Evolutionary conservation across 2,113 vertebrate species (phyloP), one percentile per base, ranked within the genome.

Genomic region (Jacana jacana): DNA sequence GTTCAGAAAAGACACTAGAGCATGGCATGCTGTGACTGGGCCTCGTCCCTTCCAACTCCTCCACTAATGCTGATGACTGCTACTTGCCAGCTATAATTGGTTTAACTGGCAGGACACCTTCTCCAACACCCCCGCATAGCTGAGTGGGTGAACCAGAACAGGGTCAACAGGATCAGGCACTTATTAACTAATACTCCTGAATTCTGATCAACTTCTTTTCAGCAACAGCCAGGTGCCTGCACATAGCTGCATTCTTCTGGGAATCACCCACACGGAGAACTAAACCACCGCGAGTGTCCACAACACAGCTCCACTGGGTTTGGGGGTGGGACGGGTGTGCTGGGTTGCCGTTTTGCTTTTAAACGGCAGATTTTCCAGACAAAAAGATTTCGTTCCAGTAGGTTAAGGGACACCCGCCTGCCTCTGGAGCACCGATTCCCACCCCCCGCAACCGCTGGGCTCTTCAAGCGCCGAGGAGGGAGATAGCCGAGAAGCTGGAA

Each of bases 131-230:
- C 93, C 93, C 96, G 91, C 91, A 96, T 85, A 95, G 93, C 83
- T 90, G 90, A 94, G 92, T 80, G 93, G 91, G 81, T 96, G 96
- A 97, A 96, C 75, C 92, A 94, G 95, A 96, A 93, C 96, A 94
- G 90, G 94, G 93, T 96, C 93, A 97, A 95, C 91, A 96, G 86
- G 92, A 95, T 93, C 95, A 92, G 96, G 94, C 93, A 97, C 94
- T 96, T 86, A 97, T 97, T 96, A 94, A 97, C 96, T 83, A 93
- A 91, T 88, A 84, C 81, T 86, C 82, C 86, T 37, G 87, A 88
- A 80, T 97, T 89, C 82, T 84, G 83, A 88, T 94, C 86, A 58
- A 60, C 90, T 95, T 91, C 89, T 92, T 93, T 92, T 60, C 79
- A 86, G 92, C 82, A 82, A 72, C 18, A 73, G 72, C 91, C 87